Conservation (phyloP, 2,113 vertebrate genomes). For the Corythornis vintsioides region DNA sequence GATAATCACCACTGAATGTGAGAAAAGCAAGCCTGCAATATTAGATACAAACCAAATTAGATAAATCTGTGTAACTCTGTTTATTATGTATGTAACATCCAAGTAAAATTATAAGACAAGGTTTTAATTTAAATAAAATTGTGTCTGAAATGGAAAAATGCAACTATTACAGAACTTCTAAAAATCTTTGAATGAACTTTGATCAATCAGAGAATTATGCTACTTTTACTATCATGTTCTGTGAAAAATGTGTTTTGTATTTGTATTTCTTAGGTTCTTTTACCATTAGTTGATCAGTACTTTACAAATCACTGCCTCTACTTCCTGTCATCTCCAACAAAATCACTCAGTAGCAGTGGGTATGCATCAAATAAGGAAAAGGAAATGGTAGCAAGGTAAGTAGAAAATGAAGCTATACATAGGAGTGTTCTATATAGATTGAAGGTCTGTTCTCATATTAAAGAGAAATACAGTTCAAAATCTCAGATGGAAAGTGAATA, state of each 20-base stretch:
- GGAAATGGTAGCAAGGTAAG: conserved; percentile 98
- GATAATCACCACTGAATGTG: not conserved
- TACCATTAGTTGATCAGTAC: conserved; percentile 97
- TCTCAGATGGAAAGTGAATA: not conserved
- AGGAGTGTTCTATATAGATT: not conserved
- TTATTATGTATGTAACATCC: not conserved
- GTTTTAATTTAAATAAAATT: not conserved
- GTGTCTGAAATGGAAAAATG: not conserved
- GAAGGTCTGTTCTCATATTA: not conserved
- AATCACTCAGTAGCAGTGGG: conserved; percentile 94
- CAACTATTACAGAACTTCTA: not conserved
- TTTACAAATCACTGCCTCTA: conserved; percentile 98
- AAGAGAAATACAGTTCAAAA: not conserved
- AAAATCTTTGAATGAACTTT: not conserved
- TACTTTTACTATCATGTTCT: not conserved
- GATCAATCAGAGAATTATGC: not conserved
- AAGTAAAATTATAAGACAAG: not conserved
- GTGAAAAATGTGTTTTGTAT: not conserved
- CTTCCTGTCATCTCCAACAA: conserved; percentile 94
- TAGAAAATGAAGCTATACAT: not conserved
- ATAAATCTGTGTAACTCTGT: not conserved
- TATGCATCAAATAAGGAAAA: conserved; percentile 98
- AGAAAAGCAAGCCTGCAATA: not conserved
- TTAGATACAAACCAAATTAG: not conserved
- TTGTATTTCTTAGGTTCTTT: conserved; percentile 85